Percentiles rank a stretch among this genome's conserved stretches.
Conservation (phyloP, 2,113 vertebrate genomes). For the Tragulus kanchil region DNA sequence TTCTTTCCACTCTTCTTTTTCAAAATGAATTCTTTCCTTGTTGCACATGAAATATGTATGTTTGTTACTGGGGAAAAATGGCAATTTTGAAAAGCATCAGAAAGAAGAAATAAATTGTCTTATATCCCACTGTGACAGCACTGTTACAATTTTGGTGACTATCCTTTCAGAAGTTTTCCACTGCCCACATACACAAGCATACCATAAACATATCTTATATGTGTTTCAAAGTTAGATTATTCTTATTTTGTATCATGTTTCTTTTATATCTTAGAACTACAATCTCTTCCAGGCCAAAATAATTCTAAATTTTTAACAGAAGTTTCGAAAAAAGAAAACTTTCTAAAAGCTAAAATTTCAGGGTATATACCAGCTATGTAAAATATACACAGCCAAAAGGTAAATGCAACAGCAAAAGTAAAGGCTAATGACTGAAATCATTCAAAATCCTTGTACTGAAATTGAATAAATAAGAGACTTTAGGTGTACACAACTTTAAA, state of each 20-base stretch:
- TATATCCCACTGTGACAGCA: neutral
- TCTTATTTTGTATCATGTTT: neutral
- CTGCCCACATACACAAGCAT: neutral
- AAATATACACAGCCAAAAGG: neutral
- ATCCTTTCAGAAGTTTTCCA: neutral
- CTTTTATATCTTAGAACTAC: neutral
- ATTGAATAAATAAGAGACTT: neutral
- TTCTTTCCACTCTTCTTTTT: neutral
- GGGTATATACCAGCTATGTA: neutral
- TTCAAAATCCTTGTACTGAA: neutral
- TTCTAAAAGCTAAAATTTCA: neutral
- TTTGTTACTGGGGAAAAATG: neutral
- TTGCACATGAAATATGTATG: neutral
- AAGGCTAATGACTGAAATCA: neutral
- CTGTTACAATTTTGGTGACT: neutral
- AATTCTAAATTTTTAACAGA: slow-evolving; percentile 14
- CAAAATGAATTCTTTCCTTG: neutral
- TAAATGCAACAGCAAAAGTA: neutral
- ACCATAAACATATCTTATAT: neutral
- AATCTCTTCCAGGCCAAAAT: neutral
- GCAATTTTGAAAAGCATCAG: neutral
- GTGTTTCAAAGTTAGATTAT: neutral
- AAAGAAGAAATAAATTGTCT: neutral
- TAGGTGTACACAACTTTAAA: neutral
- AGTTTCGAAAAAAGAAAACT: neutral